phyloP scores from a whole-genome alignment of 37 sponge, comb jelly and placozoan species.

The Cliona cf. orientalis region DNA sequence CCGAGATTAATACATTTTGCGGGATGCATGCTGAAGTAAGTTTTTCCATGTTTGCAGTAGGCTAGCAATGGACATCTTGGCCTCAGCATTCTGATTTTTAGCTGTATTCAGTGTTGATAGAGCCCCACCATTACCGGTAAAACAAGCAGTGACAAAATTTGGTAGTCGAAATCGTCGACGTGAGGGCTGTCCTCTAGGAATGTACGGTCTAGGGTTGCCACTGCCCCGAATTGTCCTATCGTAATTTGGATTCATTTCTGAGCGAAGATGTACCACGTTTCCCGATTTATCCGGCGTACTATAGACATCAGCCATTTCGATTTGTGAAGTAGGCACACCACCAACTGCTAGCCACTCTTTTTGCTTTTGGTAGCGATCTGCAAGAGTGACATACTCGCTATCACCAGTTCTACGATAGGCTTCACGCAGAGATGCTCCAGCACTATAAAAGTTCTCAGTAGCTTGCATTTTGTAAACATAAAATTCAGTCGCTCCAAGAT shows the following conservation, averaged over 20 bases:
- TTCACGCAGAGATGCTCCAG: background rate
- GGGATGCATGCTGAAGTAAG: too few species aligned
- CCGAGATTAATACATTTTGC: too few species aligned
- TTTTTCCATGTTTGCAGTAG: too few species aligned
- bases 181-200: too few species aligned
- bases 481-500: background rate
- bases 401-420: background rate
- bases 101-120: too few species aligned
- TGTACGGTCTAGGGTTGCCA: too few species aligned
- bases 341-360: background rate
- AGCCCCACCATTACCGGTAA: too few species aligned
- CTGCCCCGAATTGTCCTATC: too few species aligned
- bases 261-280: background rate
- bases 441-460: background rate
- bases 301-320: background rate
- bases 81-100: too few species aligned
- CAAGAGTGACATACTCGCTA: background rate
- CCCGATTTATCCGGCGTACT: background rate
- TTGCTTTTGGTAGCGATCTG: background rate
- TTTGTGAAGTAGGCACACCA: background rate
- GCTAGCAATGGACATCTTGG: too few species aligned
- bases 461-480: background rate
- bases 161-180: too few species aligned
- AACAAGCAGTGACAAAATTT: too few species aligned
- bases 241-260: background rate